phyloP scores from a whole-genome alignment of 2,888 invertebrate genomes.

The Encarsia formosa region DNA sequence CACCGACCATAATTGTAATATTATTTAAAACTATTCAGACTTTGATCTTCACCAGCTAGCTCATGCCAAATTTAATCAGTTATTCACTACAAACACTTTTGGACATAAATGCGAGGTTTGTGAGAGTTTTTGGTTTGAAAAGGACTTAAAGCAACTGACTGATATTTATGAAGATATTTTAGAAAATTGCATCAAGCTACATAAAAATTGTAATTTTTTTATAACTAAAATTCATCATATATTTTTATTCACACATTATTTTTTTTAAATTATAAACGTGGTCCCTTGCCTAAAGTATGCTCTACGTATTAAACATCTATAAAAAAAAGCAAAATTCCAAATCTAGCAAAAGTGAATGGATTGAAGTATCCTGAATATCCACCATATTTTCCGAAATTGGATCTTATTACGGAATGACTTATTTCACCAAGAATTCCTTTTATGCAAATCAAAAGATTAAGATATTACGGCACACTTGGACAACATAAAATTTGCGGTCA shows the following conservation, averaged over 20 bases:
- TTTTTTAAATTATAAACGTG: too few relatives aligned
- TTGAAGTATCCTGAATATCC: conserved; percentile 7
- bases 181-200: not conserved
- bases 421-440: conserved; percentile 20
- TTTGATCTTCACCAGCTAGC: not conserved
- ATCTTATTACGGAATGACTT: conserved; percentile 17
- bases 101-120: conserved; percentile 18
- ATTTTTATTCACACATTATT: not conserved
- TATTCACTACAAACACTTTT: conserved; percentile 8
- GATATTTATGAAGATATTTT: not conserved
- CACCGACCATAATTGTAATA: too few relatives aligned
- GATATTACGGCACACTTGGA: conserved; percentile 4
- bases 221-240: not conserved
- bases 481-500: conserved; percentile 16
- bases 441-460: conserved; percentile 14
- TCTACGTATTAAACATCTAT: not conserved
- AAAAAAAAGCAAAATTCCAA: not conserved
- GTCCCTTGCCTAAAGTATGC: too few relatives aligned
- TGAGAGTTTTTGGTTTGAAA: conserved; percentile 21
- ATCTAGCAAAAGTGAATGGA: not conserved
- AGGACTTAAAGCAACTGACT: conserved; percentile 5
- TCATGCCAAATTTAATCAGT: not conserved
- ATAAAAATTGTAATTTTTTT: not conserved
- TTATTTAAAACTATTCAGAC: not conserved
- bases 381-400: conserved; percentile 13